These are phyloP conservation scores for Phyto melanocephala DNA, from an alignment of 2,888 invertebrate species.

Conservation along the genomic window DNA sequence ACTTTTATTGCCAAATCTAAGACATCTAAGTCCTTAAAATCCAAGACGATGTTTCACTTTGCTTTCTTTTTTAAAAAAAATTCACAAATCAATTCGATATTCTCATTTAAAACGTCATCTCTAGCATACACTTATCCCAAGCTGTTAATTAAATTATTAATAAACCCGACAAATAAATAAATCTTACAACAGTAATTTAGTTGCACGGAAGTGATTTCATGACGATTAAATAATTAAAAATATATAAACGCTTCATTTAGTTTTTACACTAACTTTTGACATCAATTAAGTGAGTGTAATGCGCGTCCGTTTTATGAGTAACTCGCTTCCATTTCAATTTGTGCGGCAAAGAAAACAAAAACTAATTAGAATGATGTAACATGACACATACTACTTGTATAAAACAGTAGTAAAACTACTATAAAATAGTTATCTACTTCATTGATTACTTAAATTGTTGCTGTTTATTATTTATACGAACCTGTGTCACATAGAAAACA, in stretches of 20 bases:
- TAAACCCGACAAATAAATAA: no score
- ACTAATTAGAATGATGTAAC: background rate
- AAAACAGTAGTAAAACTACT: no score
- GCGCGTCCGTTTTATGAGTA: background rate
- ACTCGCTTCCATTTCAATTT: background rate
- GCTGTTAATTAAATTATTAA: no score
- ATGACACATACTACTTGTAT: background rate
- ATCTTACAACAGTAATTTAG: background rate
- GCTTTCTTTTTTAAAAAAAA: no score
- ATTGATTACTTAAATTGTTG: background rate
- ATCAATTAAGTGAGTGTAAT: conserved; percentile 12
- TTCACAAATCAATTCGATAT: no score
- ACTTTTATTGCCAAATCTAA: no score
- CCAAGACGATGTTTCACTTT: no score
- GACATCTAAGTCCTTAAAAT: no score
- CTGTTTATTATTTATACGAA: background rate
- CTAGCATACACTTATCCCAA: no score
- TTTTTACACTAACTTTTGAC: background rate
- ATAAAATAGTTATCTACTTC: background rate
- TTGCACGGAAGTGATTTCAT: background rate
- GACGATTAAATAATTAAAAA: background rate
- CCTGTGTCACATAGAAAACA: background rate
- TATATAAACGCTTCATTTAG: background rate
- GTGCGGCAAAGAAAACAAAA: background rate
- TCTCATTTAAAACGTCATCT: no score